These are phyloP conservation scores for Tholera decimalis DNA, from an alignment of 2,888 invertebrate genomes.

Conservation along the genomic window DNA sequence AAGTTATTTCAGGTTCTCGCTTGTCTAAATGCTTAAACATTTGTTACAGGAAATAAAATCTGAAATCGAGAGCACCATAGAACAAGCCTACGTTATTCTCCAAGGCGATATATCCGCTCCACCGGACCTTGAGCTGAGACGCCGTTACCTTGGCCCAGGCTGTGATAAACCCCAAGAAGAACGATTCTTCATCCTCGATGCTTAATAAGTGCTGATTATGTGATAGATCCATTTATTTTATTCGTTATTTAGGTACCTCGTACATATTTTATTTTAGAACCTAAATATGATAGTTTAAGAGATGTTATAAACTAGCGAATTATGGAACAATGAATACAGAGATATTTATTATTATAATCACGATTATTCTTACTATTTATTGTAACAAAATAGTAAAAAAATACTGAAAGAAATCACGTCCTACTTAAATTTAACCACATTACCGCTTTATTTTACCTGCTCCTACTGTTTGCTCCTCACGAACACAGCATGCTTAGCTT, in stretches of 20 bases:
- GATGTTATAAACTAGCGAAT: conserved; percentile 14
- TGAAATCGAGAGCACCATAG: conserved; percentile 88
- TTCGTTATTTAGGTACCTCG: conserved; percentile 15
- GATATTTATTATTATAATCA: not conserved
- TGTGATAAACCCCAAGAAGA: conserved; percentile 86
- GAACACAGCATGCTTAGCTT: no score
- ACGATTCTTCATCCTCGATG: conserved; percentile 84
- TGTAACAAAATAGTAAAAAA: no score
- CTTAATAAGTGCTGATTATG: conserved; percentile 54
- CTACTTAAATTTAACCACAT: no score
- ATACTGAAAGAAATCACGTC: no score
- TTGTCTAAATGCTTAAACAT: conserved; percentile 4
- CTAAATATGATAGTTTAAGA: not conserved
- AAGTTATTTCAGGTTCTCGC: not conserved
- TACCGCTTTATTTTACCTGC: no score
- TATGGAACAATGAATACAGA: conserved; percentile 16
- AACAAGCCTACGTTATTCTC: conserved; percentile 89
- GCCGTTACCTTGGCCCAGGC: conserved; percentile 86
- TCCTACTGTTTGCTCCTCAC: no score
- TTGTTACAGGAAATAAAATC: conserved; percentile 84
- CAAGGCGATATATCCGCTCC: conserved; percentile 90
- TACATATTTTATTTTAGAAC: conserved; percentile 14
- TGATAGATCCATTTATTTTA: conserved; percentile 50
- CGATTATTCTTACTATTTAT: conserved; percentile 3
- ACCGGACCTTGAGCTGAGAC: conserved; percentile 85